Evolutionary conservation across 2,113 vertebrate genomes (phyloP).

Genomic region (Cygnus atratus): DNA sequence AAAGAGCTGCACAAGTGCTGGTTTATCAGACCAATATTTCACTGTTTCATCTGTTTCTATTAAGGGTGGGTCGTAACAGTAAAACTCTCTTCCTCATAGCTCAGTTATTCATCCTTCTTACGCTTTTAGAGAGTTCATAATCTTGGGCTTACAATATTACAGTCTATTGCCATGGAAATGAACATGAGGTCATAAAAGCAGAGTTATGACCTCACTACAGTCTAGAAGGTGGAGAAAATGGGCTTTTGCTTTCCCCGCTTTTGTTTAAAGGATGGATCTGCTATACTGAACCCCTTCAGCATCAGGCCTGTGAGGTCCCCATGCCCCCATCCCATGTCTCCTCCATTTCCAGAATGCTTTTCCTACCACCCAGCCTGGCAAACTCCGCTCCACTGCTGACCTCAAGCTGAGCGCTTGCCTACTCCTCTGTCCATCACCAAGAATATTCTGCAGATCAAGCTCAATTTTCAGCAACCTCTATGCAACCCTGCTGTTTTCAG

Average conservation of each 20-base stretch:
- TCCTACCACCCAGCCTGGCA: background rate
- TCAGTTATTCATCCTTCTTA: conserved; percentile 17
- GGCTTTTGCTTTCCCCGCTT: background rate
- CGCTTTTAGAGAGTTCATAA: conserved; percentile 5
- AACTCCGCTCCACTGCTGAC: background rate
- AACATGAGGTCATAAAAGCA: conserved; percentile 52
- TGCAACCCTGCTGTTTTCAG: background rate
- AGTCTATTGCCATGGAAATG: conserved; percentile 26
- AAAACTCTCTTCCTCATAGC: background rate
- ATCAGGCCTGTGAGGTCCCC: background rate
- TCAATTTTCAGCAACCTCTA: background rate
- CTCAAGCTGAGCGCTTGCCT: background rate
- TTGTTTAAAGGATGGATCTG: background rate
- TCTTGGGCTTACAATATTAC: background rate
- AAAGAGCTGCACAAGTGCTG: background rate
- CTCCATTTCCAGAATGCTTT: background rate
- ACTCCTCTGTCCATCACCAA: background rate
- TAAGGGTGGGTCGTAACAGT: conserved; percentile 12
- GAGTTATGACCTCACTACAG: conserved; percentile 43
- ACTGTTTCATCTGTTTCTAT: conserved; percentile 21
- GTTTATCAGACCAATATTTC: conserved; percentile 34
- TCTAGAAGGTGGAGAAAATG: background rate
- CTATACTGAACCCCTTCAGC: background rate
- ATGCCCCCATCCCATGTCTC: accelerated
- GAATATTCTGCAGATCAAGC: accelerated